These are phyloP conservation scores for Leptarthrus brevirostris DNA, from an alignment of 2,888 invertebrate species.

Conservation along the genomic window DNA sequence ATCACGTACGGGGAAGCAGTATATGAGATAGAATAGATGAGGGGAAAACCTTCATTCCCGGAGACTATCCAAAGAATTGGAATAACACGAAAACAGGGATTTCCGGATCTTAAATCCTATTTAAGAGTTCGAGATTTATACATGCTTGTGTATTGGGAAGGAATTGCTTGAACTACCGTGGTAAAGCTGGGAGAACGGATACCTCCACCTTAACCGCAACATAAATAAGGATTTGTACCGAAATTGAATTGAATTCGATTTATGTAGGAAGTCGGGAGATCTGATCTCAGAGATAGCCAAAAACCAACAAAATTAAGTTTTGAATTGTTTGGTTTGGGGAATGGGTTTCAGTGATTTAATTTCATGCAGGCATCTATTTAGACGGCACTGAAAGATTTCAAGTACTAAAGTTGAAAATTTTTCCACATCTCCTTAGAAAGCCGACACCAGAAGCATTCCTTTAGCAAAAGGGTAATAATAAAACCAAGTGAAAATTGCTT, in stretches of 20 bases:
- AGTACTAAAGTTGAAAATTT: constrained; percentile 3
- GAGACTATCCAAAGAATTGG: constrained; percentile 27
- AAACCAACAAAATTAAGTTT: constrained; percentile 38
- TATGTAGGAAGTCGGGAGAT: constrained; percentile 5
- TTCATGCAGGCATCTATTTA: background rate
- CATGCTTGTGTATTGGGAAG: background rate
- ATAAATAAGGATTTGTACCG: constrained; percentile 33
- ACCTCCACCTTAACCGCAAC: constrained; percentile 14
- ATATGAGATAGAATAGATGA: background rate
- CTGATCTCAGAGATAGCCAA: constrained; percentile 19
- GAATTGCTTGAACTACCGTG: background rate
- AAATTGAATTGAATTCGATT: constrained; percentile 45
- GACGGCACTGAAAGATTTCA: background rate
- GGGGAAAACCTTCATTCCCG: background rate
- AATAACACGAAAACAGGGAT: constrained; percentile 20
- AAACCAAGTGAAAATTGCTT: constrained; percentile 37
- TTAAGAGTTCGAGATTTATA: constrained; percentile 5
- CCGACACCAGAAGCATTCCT: constrained; percentile 22
- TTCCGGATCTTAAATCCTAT: background rate
- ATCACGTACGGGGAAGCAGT: constrained; percentile 2
- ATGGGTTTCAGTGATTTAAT: background rate
- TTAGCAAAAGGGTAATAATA: constrained; percentile 23
- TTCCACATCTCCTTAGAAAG: constrained; percentile 18
- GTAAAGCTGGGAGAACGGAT: background rate
- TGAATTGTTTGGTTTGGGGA: constrained; percentile 14